Conservation (phyloP, 2,113 vertebrate species). For the Chaetodon auriga region DNA sequence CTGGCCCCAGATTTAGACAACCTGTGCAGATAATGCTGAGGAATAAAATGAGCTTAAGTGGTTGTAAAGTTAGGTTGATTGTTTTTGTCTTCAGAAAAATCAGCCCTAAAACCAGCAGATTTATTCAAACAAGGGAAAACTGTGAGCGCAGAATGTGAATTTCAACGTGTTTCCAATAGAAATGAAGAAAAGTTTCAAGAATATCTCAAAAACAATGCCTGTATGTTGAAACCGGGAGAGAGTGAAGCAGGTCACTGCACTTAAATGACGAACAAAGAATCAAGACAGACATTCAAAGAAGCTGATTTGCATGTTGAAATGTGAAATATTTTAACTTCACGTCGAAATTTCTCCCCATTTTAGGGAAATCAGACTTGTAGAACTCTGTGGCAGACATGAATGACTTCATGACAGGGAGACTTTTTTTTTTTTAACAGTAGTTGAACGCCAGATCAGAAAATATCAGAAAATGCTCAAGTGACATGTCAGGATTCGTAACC, state of each 20-base stretch:
- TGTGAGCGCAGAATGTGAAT: not conserved
- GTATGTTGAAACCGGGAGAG: not conserved
- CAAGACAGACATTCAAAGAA: not conserved
- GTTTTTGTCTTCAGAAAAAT: not conserved
- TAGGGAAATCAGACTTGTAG: not conserved
- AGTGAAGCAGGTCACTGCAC: not conserved
- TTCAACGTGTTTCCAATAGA: not conserved
- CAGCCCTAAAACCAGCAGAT: not conserved
- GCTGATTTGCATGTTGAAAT: not conserved
- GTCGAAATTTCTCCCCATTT: not conserved
- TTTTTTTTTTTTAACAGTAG: not conserved
- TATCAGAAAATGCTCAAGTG: constrained; percentile 46
- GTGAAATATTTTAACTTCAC: not conserved
- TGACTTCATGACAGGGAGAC: not conserved
- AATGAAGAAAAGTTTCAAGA: not conserved
- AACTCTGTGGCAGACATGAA: not conserved
- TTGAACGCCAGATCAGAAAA: constrained; percentile 28
- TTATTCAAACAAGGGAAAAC: not conserved
- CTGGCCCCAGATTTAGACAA: not conserved
- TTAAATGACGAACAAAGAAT: not conserved
- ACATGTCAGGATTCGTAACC: constrained; percentile 63
- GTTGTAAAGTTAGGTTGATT: not conserved
- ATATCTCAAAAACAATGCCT: not conserved
- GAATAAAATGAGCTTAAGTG: not conserved
- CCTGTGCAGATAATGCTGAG: not conserved